Evolutionary conservation across 1,140 invertebrate species (phyloP), one percentile per base, ranked within the genome.

Genomic region (Parapsyche elsis): DNA sequence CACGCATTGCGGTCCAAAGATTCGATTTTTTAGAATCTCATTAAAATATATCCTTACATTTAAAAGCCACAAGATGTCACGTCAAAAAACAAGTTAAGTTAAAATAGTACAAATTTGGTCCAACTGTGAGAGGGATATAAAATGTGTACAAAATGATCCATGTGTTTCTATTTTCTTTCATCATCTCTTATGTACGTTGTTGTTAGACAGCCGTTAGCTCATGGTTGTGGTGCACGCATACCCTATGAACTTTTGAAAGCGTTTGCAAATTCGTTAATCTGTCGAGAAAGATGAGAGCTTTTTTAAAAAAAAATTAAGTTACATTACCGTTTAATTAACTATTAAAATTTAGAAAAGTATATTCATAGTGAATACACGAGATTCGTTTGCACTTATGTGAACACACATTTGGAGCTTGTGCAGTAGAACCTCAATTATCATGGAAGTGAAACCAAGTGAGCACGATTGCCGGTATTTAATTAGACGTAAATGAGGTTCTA

Each of bases 71-170:
- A 45, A 77, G 75, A 77, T 57, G 57, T 77, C 53, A 44, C 16
- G 16, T 64, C 23, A 14, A 64, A 23, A 49, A n/a, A 75, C 44
- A 64, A 19, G 21, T 38, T 77, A 77, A 77, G n/a, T n/a, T n/a
- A 77, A 77, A 73, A 73, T 49, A 64, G 75, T 77, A 77, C 19
- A 77, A 77, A 77, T 77, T 77, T 77, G 75, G 75, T 77, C 75
- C 75, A 46, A 77, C 75, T 77, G 75, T 77, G 53, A 75, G 71
- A 67, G 53, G 75, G 53, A 77, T 77, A 77, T 64, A 77, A 64
- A 77, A 77, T 59, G 75, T 64, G 49, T 77, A 77, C 53, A 77
- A 77, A 77, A 77, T 64, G 14, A 14, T 38, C 30, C 30, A 38
- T 38, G 30, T 38, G 30, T 38, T 38, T 38, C 30, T 38, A 4